Evolutionary conservation across 92 coral and sea anemone genomes (phyloP), one percentile per base, ranked within the genome.

Genomic region (Porites divaricata): DNA sequence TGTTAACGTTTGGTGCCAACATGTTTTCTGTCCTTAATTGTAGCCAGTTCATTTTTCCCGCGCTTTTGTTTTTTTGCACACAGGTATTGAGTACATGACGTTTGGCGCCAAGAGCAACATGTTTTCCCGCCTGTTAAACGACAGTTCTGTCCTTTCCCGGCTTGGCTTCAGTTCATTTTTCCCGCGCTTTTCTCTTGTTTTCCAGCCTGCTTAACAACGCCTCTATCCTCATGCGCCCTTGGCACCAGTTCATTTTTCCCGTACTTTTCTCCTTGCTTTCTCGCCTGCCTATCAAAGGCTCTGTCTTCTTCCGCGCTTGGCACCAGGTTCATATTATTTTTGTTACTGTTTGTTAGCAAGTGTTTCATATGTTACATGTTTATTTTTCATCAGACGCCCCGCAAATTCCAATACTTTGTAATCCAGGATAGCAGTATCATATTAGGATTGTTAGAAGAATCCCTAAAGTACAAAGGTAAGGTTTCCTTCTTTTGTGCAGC

Each of bases 381-480:
- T 53, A 53, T 79, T 50, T 88, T 41, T 28, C 66, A 74, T 21
- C 75, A 96, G 98, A 72, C 76, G 0, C 83, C 89, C 24, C 94
- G 98, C 20, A 92, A 70, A 50, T 96, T 96, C 78, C 95, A 93
- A 41, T 96, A 94, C 82, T 96, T 90, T 77, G 98, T 89, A 16
- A 81, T 94, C 51, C 80, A 92, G 74, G 98, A 96, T 75, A 92
- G 93, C 53, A 70, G 91, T 20, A 81, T 88, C 9, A 94, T 96
- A 41, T 85, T 96, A 62, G 99, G 96, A 57, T 80, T 96, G 28
- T 80, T 92, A 64, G 96, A 96, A 63, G 99, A 96, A 63, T 94
- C 99, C 35, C 90, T 96, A 12, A 90, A 88, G 58, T 77, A 81
- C 13, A 89, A 90, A 87, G 98, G 99, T 96, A 79, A 52, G 57